phyloP scores from a whole-genome alignment of 2,888 invertebrate species.

The Drosophila mercatorum region DNA sequence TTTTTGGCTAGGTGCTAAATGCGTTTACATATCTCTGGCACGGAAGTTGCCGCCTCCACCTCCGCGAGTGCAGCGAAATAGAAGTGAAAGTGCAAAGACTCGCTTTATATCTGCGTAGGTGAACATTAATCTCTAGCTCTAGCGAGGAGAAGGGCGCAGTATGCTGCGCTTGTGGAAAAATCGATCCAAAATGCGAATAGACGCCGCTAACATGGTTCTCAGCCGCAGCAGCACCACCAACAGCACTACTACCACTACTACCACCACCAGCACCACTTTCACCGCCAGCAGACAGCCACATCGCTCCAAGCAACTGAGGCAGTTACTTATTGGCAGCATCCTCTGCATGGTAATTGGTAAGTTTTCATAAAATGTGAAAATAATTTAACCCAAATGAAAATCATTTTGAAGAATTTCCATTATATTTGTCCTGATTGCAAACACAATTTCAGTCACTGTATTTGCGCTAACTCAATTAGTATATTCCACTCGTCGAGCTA shows the following conservation, averaged over 20 bases:
- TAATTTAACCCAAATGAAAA: too few relatives aligned
- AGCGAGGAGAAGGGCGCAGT: slow-evolving; percentile 31
- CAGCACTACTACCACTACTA: not conserved
- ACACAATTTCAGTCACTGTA: slow-evolving; percentile 10
- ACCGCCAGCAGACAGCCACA: slow-evolving; percentile 13
- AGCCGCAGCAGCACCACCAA: slow-evolving; percentile 20
- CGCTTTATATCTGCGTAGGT: slow-evolving; percentile 76
- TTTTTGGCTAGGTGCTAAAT: slow-evolving; percentile 62
- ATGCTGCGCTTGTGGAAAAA: slow-evolving; percentile 75
- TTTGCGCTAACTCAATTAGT: slow-evolving; percentile 2
- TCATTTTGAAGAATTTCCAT: not conserved
- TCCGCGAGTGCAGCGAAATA: slow-evolving; percentile 30
- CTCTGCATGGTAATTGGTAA: slow-evolving; percentile 76
- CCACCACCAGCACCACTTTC: not conserved
- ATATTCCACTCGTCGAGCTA: not conserved
- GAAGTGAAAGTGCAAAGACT: slow-evolving; percentile 69
- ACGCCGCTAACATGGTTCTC: slow-evolving; percentile 47
- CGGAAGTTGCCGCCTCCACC: slow-evolving; percentile 41
- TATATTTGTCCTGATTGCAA: not conserved
- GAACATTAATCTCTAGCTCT: slow-evolving; percentile 60
- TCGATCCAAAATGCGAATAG: slow-evolving; percentile 74
- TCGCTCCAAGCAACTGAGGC: slow-evolving; percentile 54
- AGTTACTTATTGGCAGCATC: slow-evolving; percentile 70
- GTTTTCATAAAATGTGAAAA: slow-evolving; percentile 35
- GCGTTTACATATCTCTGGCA: slow-evolving; percentile 57